phyloP scores from a whole-genome alignment of 1,140 invertebrate species.

The Nymphalis io region DNA sequence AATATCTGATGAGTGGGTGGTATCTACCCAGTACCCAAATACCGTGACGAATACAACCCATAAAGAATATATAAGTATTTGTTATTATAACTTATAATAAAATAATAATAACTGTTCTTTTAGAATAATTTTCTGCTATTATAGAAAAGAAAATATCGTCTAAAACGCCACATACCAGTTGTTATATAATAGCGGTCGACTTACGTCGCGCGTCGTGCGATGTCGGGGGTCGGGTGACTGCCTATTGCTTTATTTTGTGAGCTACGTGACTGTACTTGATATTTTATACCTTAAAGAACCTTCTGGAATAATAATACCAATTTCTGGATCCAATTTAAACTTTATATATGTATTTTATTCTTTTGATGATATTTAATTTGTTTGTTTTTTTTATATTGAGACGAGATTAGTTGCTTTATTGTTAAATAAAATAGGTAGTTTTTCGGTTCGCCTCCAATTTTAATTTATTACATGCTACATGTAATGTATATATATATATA shows the following conservation, averaged over 20 bases:
- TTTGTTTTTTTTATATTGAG: background rate
- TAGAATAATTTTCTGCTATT: too few relatives aligned
- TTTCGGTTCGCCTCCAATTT: too few relatives aligned
- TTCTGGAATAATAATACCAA: background rate
- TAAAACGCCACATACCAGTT: background rate
- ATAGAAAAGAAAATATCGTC: background rate
- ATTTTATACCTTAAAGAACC: conserved; percentile 6
- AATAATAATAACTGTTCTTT: too few relatives aligned
- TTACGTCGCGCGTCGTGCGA: background rate
- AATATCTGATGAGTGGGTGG: too few relatives aligned
- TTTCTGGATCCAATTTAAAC: background rate
- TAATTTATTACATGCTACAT: too few relatives aligned
- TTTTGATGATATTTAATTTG: background rate
- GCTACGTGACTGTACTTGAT: conserved; percentile 28
- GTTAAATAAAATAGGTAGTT: background rate
- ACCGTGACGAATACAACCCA: too few relatives aligned
- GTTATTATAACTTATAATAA: too few relatives aligned
- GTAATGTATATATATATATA: too few relatives aligned
- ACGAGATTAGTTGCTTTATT: background rate
- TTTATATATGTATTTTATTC: background rate
- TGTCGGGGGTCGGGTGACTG: conserved; percentile 24
- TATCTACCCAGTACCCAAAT: too few relatives aligned
- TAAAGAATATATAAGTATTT: background rate
- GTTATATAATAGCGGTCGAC: background rate
- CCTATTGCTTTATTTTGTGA: conserved; percentile 24